Evolutionary conservation across 2,888 invertebrate species (phyloP).

Genomic region (Acanthosepion esculentum): DNA sequence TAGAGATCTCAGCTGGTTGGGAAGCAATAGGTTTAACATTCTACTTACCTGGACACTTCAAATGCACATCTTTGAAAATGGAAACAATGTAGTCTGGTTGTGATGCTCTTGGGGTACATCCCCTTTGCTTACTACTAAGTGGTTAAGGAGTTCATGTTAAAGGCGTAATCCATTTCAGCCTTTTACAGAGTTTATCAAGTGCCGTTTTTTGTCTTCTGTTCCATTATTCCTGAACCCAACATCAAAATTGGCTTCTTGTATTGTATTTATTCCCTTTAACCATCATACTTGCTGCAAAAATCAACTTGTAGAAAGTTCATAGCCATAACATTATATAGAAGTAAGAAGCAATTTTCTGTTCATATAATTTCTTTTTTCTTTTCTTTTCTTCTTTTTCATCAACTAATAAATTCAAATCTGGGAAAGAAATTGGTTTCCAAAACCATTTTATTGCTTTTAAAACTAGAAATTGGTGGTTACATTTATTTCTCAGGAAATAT

Average conservation of each 20-base stretch:
- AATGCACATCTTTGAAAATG: not conserved
- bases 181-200: not conserved
- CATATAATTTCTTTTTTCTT: too few species aligned
- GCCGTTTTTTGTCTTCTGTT: not conserved
- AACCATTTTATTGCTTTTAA: too few species aligned
- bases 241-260: not conserved
- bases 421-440: too few species aligned
- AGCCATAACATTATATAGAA: too few species aligned
- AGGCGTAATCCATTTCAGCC: not conserved
- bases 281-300: not conserved
- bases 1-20: not conserved
- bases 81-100: not conserved
- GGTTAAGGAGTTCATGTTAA: not conserved
- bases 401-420: too few species aligned
- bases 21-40: too few species aligned
- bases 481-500: too few species aligned
- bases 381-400: too few species aligned
- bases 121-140: not conserved
- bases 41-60: not conserved
- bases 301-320: too few species aligned
- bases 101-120: not conserved
- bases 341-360: too few species aligned
- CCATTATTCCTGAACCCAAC: not conserved
- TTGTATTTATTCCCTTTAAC: not conserved
- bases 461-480: too few species aligned